These are phyloP conservation scores for Prostheceraeus crozeri DNA, from an alignment of 2,888 invertebrate species.

Conservation along the genomic window DNA sequence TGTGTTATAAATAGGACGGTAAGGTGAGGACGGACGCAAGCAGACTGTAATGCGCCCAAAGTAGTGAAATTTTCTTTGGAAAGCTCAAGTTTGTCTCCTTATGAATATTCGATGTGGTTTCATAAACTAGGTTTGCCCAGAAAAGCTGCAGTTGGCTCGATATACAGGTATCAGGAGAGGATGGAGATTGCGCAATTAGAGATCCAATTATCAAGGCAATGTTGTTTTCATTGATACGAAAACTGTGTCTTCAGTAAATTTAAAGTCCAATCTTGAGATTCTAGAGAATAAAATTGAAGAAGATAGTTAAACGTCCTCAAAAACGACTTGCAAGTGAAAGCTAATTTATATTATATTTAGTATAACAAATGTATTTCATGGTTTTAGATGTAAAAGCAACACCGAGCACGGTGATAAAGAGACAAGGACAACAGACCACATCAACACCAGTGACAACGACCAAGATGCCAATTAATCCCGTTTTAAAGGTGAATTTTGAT, in stretches of 20 bases:
- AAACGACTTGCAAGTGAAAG: no score
- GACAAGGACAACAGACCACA: no score
- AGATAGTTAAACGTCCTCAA: no score
- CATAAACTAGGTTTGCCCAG: slow-evolving; percentile 24
- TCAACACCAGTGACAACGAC: no score
- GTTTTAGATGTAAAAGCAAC: no score
- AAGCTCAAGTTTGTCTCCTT: slow-evolving; percentile 9
- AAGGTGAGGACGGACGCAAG: slow-evolving; percentile 15
- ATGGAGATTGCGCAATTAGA: slow-evolving; percentile 21
- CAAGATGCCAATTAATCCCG: no score
- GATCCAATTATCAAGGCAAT: neutral
- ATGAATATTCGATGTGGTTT: slow-evolving; percentile 17
- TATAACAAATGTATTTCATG: no score
- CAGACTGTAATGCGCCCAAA: slow-evolving; percentile 17
- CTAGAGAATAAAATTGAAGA: slow-evolving; percentile 20
- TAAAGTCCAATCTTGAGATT: slow-evolving; percentile 19
- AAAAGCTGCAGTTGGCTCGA: slow-evolving; percentile 20
- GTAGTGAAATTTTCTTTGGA: slow-evolving; percentile 10
- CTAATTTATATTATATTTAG: no score
- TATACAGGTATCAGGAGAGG: slow-evolving; percentile 18
- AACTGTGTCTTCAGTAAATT: slow-evolving; percentile 21
- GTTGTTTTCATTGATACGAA: slow-evolving; percentile 19
- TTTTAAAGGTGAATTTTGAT: no score
- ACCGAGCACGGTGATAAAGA: no score
- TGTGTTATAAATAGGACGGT: slow-evolving; percentile 6